These are phyloP conservation scores for Pyrochroa serraticornis DNA, from an alignment of 2,888 invertebrate genomes.

Conservation along the genomic window DNA sequence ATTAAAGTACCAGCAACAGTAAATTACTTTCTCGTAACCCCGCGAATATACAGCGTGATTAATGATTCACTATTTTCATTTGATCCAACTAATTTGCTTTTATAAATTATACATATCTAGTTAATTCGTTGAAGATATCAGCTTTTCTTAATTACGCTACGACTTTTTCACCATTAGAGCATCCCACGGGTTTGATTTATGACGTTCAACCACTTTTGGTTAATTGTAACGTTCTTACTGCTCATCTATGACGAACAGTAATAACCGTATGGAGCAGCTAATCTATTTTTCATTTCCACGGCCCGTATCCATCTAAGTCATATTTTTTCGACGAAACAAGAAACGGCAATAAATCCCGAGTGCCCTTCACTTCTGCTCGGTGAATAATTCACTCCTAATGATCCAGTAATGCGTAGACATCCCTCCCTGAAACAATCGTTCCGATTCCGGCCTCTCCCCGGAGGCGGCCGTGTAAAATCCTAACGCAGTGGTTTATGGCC, in stretches of 20 bases:
- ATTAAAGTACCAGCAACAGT: slow-evolving; percentile 5
- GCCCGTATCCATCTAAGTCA: not conserved
- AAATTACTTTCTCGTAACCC: slow-evolving; percentile 6
- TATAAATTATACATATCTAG: slow-evolving; percentile 9
- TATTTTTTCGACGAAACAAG: slow-evolving; percentile 1
- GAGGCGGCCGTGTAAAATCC: slow-evolving; percentile 21
- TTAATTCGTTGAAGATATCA: slow-evolving; percentile 6
- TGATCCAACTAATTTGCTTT: slow-evolving; percentile 17
- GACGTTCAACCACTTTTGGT: slow-evolving; percentile 1
- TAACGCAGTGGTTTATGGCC: slow-evolving; percentile 26
- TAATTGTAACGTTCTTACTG: not conserved
- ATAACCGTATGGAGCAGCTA: not conserved
- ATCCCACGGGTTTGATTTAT: slow-evolving; percentile 2
- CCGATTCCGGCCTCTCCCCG: slow-evolving; percentile 3
- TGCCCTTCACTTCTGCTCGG: slow-evolving; percentile 8
- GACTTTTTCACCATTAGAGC: not conserved
- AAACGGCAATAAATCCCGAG: slow-evolving; percentile 17
- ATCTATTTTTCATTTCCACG: slow-evolving; percentile 5
- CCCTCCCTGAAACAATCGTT: slow-evolving; percentile 5
- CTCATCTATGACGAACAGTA: not conserved
- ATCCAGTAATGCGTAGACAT: slow-evolving; percentile 19
- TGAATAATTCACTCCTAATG: slow-evolving; percentile 26
- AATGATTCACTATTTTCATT: slow-evolving; percentile 14
- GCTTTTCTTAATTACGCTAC: not conserved
- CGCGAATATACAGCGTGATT: slow-evolving; percentile 9